Base-by-base conservation (phyloP, 2,888 invertebrate species). In the Eudemis profundana region DNA sequence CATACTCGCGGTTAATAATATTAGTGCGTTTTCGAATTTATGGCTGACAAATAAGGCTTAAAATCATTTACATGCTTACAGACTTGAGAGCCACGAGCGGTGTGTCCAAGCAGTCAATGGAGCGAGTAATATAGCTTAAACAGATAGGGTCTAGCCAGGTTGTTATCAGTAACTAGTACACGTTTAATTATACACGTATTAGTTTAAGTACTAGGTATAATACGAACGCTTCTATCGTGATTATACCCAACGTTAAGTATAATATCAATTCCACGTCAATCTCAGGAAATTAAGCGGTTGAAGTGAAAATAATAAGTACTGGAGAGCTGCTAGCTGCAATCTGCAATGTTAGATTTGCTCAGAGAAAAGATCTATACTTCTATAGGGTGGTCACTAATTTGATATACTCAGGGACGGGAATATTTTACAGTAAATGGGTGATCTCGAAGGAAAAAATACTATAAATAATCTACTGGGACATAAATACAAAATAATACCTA, bases 91-190 rank as follows among this genome's bases (percentile, higher is more conserved):
- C 86, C 72, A 81, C n/a, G 71, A 71, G 69, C 67, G 79, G 81
- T 85, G 87, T 89, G 82, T 78, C 90, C 70, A 86, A 87, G 72
- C 66, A 77, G 57, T 61, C 83, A 82, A 71, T 75, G 70, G 82
- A 86, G 73, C 89, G 84, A 68, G 70, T 86, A 89, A 89, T 84
- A 72, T 73, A 76, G 72, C 74, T 68, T 77, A 79, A 83, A 77
- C 47, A 29, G 44, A 44, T 71, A 78, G 73, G 78, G 75, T 71
- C 76, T 77, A 69, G 70, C 74, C 74, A 66, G 64, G 54, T 56
- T 36, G 66, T 53, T 44, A 54, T 53, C 40, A 66, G 69, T 68
- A 68, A 64, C 54, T 44, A 56, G 62, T 50, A 38, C 50, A 68
- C 63, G 67, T 69, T 61, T 33, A 65, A 68, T 64, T 49, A 63